Percentiles rank a stretch among this genome's conserved stretches.
phyloP scores from a whole-genome alignment of 2,797 vertebrate species.

The Prunella strophiata region DNA sequence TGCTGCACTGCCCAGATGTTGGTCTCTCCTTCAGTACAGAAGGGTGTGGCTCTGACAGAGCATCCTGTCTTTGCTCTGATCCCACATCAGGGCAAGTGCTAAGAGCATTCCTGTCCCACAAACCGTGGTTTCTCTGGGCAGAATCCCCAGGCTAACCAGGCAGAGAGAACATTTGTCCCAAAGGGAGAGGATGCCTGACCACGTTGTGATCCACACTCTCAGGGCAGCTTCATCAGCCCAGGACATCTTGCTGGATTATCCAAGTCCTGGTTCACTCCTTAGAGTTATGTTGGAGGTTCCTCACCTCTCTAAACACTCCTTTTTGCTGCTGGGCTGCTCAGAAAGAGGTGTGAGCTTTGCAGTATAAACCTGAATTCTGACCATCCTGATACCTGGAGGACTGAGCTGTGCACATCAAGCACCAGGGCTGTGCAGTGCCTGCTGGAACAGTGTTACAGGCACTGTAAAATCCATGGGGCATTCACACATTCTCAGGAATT shows the following conservation, averaged over 20 bases:
- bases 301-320: background rate
- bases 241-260: background rate
- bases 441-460: background rate
- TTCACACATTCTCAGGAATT: background rate
- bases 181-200: background rate
- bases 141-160: background rate
- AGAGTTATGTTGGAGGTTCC: background rate
- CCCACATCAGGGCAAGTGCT: background rate
- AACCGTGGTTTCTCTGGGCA: background rate
- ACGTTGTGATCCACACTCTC: fast-evolving
- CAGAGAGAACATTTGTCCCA: background rate
- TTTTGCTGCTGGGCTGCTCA: background rate
- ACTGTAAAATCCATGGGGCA: background rate
- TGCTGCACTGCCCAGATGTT: background rate
- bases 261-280: background rate
- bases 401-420: fast-evolving
- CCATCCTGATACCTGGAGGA: background rate
- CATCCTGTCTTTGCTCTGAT: background rate
- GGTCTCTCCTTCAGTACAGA: background rate
- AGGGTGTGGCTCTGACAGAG: background rate
- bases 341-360: background rate
- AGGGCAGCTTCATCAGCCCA: background rate
- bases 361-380: background rate
- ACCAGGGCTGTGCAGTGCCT: fast-evolving
- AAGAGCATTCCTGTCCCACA: background rate